phyloP scores from a whole-genome alignment of 2,888 invertebrate genomes.

The Chloroclysta siterata region DNA sequence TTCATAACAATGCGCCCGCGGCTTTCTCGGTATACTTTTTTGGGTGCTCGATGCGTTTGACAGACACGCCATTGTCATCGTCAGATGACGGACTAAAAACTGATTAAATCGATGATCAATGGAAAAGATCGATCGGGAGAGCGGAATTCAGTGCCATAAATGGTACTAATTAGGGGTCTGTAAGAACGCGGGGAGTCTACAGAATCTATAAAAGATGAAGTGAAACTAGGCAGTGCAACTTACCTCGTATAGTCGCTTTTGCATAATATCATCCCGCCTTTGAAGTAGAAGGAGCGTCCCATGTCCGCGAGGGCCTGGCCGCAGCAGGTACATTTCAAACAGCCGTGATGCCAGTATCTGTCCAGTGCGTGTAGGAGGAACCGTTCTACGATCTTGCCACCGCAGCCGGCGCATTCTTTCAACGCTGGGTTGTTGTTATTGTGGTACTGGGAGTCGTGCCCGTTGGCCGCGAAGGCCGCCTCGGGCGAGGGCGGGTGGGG shows the following conservation, averaged over 20 bases:
- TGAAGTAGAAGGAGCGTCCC: conserved; percentile 96
- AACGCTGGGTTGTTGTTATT: conserved; percentile 86
- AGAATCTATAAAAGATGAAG: conserved; percentile 22
- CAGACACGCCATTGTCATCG: conserved; percentile 82
- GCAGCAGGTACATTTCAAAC: conserved; percentile 97
- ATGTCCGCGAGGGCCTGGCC: conserved; percentile 95
- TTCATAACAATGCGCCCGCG: conserved; percentile 83
- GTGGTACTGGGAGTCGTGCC: conserved; percentile 84
- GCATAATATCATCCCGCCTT: conserved; percentile 97
- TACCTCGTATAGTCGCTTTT: conserved; percentile 98
- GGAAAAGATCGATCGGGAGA: conserved; percentile 65
- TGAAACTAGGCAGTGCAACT: conserved; percentile 57
- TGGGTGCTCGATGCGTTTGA: conserved; percentile 73
- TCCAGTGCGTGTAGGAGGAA: conserved; percentile 96
- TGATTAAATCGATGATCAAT: conserved; percentile 74
- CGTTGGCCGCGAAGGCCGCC: conserved; percentile 87
- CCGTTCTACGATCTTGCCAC: conserved; percentile 95
- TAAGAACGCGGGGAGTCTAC: conserved; percentile 44
- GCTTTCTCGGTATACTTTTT: conserved; percentile 78
- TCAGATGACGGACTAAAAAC: conserved; percentile 79
- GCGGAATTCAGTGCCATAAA: conserved; percentile 61
- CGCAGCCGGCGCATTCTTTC: conserved; percentile 95
- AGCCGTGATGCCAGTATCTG: conserved; percentile 98
- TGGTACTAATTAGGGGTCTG: conserved; percentile 67
- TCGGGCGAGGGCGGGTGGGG: conserved; percentile 91